Conservation (phyloP, 2,888 invertebrate genomes). For the Synanthedon vespiformis region DNA sequence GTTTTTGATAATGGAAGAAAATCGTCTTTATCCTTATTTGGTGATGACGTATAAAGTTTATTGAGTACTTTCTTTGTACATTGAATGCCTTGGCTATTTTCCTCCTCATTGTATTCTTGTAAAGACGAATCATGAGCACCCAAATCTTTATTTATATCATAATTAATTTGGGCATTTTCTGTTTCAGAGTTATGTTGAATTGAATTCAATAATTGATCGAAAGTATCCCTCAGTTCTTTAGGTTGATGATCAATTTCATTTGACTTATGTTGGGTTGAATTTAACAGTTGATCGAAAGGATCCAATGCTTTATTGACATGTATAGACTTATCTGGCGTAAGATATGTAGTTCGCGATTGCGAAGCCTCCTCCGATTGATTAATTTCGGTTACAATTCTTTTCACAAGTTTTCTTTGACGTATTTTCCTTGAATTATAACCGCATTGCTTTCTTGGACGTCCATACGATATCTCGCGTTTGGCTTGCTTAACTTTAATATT, state of each 20-base stretch:
- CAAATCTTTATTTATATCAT: no score
- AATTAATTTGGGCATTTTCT: neutral
- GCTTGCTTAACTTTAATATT: slow-evolving; percentile 61
- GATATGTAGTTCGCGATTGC: slow-evolving; percentile 25
- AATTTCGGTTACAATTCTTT: slow-evolving; percentile 40
- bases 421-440: slow-evolving; percentile 33
- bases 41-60: no score
- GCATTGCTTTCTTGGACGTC: slow-evolving; percentile 28
- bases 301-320: slow-evolving; percentile 49
- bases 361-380: slow-evolving; percentile 22
- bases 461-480: slow-evolving; percentile 46
- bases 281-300: slow-evolving; percentile 49
- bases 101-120: no score
- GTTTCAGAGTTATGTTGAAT: slow-evolving; percentile 8
- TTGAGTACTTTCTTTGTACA: no score
- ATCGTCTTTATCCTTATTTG: no score
- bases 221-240: slow-evolving; percentile 46
- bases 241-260: slow-evolving; percentile 20
- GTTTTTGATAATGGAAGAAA: no score
- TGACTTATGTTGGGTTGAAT: slow-evolving; percentile 19
- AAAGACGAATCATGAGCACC: no score
- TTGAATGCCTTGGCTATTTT: no score
- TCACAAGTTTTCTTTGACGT: slow-evolving; percentile 55
- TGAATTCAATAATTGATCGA: slow-evolving; percentile 48
- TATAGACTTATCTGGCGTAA: slow-evolving; percentile 58